A percentile compares a stretch with the other conserved stretches of the same genome.
Conservation (phyloP, 37 sponge, comb jelly and placozoan genomes). For the Tethya wilhelma region DNA sequence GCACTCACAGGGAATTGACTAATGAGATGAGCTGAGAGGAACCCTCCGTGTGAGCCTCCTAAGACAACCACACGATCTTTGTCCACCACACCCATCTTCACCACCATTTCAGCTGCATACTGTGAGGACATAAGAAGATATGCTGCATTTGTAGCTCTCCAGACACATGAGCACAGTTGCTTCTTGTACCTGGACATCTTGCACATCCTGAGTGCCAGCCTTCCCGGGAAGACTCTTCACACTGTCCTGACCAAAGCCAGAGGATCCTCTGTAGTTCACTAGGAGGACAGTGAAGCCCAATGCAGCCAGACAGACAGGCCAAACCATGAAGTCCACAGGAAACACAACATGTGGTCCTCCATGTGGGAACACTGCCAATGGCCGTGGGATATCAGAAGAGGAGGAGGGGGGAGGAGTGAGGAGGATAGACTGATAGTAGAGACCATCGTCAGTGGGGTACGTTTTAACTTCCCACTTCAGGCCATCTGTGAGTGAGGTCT, state of each 20-base stretch:
- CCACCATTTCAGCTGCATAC: conserved; percentile 62
- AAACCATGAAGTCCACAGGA: conserved; percentile 52
- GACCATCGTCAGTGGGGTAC: conserved; percentile 20
- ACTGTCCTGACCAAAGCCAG: conserved; percentile 83
- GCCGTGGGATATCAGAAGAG: conserved; percentile 2
- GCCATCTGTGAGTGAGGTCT: conserved; percentile 6
- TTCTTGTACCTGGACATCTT: conserved; percentile 83
- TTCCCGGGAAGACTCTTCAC: conserved; percentile 79
- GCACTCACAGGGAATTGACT: conserved; percentile 93
- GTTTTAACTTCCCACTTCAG: conserved; percentile 30
- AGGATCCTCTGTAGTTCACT: conserved; percentile 96
- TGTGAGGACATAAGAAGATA: background rate
- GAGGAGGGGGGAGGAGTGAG: background rate
- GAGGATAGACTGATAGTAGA: conserved; percentile 65
- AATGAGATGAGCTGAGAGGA: conserved; percentile 86
- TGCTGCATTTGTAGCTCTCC: background rate
- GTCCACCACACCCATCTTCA: conserved; percentile 58
- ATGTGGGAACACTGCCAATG: conserved; percentile 18
- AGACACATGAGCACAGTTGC: background rate
- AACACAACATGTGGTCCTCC: conserved; percentile 81
- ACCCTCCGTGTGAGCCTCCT: conserved; percentile 99
- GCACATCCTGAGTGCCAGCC: conserved; percentile 90
- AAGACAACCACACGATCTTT: conserved; percentile 68
- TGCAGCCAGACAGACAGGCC: conserved; percentile 37
- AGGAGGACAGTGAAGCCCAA: conserved; percentile 78